Conservation (phyloP, 2,113 vertebrate genomes). For the Crotalus viridis region DNA sequence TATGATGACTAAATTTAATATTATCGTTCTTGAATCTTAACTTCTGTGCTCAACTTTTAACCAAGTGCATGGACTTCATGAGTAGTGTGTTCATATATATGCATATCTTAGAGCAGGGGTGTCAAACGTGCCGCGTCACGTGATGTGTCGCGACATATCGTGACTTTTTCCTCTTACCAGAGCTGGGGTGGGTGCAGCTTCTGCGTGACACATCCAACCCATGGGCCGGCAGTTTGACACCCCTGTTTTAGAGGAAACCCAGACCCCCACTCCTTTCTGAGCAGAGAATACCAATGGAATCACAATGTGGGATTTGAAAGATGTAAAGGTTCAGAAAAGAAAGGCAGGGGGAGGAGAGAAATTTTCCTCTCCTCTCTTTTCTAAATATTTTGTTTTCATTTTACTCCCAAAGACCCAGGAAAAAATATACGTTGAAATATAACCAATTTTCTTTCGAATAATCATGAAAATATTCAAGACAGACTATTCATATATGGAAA, state of each 20-base stretch:
- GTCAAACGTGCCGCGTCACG: too few species aligned
- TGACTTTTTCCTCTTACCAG: too few species aligned
- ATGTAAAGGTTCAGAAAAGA: neutral
- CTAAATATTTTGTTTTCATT: neutral
- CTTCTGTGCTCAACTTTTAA: neutral
- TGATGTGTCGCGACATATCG: too few species aligned
- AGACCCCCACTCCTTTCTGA: neutral
- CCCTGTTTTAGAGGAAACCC: neutral
- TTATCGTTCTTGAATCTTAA: neutral
- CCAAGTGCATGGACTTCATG: neutral
- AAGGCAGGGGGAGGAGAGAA: neutral
- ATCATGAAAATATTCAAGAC: neutral
- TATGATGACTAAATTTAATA: neutral
- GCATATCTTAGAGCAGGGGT: neutral
- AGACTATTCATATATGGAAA: neutral
- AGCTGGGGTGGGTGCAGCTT: too few species aligned
- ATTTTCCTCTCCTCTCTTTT: neutral
- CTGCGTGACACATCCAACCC: too few species aligned
- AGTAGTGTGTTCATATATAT: neutral
- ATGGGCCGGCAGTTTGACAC: too few species aligned
- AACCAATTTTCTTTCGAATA: neutral
- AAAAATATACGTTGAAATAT: neutral
- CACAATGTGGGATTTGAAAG: neutral
- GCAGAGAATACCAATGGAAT: neutral
- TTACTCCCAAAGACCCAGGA: neutral